Evolutionary conservation across 2,113 vertebrate genomes (phyloP), one percentile per base, ranked within the genome.

Genomic region (Platichthys stellatus): DNA sequence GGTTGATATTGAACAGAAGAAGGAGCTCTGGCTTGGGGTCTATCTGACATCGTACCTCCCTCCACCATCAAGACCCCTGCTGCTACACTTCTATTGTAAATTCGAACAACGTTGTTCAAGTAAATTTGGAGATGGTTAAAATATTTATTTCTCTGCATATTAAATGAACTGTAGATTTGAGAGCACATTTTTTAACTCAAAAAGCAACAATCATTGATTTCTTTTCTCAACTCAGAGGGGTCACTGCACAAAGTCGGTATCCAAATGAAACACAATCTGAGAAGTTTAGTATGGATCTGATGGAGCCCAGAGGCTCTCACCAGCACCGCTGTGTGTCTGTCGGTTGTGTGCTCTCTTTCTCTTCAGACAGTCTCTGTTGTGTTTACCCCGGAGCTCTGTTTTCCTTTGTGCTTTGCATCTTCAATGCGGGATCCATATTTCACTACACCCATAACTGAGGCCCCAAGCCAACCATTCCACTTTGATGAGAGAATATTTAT

Each of bases 201-300:
- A 43, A 43, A 56, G 49, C 47, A 66, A n/a, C 35, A 38, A 15
- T 69, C 59, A 63, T 63, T 63, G 71, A 74, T 74, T 80, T 74
- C 0, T 49, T 26, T 63, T 43, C 51, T 45, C 28, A 9, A 24
- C 40, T 63, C 53, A 21, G 68, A 28, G 40, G 10, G 56, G 23
- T 72, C 21, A 40, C 26, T 60, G 53, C 57, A 21, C n/a, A 40
- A 7, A 31, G n/a, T n/a, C 68, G 10, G 54, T 5, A 43, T 43
- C 31, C 62, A 61, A 61, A 67, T 66, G 14, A 78, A 53, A 65
- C 76, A 14, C 13, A 69, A 54, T 45, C 28, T n/a, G 40, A 71
- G 65, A 40, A 9, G 38, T 38, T 13, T 31, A 64, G 53, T 64
- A 24, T 49, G 11, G 28, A 31, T 31, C 31, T 31, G 31, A 60